These are phyloP conservation scores for Hemicordylus capensis DNA, from an alignment of 2,113 vertebrate genomes.

Conservation along the genomic window DNA sequence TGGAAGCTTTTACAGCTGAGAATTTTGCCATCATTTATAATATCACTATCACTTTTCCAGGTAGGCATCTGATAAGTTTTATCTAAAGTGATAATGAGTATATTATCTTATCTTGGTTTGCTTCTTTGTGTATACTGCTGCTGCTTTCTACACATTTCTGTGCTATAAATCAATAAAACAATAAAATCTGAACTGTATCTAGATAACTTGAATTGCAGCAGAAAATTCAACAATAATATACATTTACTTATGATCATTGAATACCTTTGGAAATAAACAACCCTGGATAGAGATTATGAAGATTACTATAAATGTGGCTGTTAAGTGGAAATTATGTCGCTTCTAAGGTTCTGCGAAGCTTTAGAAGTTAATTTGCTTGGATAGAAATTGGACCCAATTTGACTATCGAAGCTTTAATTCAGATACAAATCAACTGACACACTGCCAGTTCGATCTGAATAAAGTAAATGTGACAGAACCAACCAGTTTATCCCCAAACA, in stretches of 20 bases:
- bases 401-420: too few species aligned
- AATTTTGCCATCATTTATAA: neutral
- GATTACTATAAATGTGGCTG: neutral
- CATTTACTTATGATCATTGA: neutral
- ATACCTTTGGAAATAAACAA: neutral
- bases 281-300: neutral
- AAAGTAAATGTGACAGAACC: too few species aligned
- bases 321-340: neutral
- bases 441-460: too few species aligned
- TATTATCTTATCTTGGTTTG: neutral
- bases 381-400: too few species aligned
- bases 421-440: too few species aligned
- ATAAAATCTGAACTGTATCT: neutral
- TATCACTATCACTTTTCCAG: neutral
- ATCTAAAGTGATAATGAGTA: neutral
- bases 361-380: too few species aligned
- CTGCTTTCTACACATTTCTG: constrained; percentile 25
- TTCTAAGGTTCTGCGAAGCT: too few species aligned
- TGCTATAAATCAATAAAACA: constrained; percentile 24
- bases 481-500: too few species aligned
- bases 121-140: neutral
- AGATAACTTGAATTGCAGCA: neutral
- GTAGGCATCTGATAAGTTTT: neutral
- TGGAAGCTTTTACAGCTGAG: constrained; percentile 26
- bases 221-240: neutral